phyloP scores from a whole-genome alignment of 2,797 vertebrate genomes.

The Salarias fasciatus region DNA sequence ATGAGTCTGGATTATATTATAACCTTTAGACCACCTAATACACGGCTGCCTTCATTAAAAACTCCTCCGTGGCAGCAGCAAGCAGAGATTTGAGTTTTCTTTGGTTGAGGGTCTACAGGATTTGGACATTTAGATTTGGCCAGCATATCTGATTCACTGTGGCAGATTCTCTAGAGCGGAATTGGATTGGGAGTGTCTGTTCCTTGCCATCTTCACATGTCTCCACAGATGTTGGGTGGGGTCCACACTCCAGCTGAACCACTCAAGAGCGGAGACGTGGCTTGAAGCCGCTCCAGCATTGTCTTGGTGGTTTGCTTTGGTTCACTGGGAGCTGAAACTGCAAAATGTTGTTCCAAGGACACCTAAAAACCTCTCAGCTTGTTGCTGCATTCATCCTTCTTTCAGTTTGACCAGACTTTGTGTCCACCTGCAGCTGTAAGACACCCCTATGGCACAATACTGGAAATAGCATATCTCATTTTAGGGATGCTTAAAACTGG shows the following conservation, averaged over 20 bases:
- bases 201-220: conserved; percentile 1
- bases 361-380: background rate
- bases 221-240: conserved; percentile 7
- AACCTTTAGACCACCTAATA: too few species aligned
- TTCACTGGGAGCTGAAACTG: background rate
- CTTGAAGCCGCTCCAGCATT: background rate
- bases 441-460: background rate
- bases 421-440: background rate
- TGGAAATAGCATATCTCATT: background rate
- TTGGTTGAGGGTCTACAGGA: background rate
- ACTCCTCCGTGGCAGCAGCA: background rate
- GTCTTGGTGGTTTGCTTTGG: background rate
- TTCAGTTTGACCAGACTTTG: background rate
- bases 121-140: background rate
- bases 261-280: background rate
- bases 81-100: background rate
- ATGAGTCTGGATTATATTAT: too few species aligned
- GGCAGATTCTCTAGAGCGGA: background rate
- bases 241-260: background rate
- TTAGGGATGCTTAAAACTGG: background rate
- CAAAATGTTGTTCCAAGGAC: background rate
- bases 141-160: background rate
- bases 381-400: background rate
- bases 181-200: background rate
- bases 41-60: background rate